Base-by-base conservation (phyloP, 2,888 invertebrate species). In the Dicyrtomina minuta region DNA sequence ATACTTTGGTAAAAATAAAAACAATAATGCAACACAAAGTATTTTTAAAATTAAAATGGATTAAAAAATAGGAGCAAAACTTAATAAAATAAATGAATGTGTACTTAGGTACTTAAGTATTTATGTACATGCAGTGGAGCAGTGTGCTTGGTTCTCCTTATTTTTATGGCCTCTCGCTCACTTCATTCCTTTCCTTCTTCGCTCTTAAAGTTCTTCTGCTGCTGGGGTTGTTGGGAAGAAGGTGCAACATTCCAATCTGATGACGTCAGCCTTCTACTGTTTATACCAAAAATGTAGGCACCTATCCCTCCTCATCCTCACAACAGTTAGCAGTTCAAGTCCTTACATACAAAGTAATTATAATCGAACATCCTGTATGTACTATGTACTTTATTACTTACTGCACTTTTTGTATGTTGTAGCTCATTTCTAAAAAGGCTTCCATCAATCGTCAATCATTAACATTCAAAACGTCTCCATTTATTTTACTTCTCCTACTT, bases 201-300 rank as follows among this genome's bases (percentile, higher is more conserved):
- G n/a, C 5, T 46, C n/a, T n/a, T n/a, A n/a, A n/a, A n/a, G n/a
- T n/a, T n/a, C 33, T 33, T 33, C 33, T 33, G 3, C 4, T 33
- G 33, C 46, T 46, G n/a, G 46, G 46, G 46, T 17, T 46, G 46
- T 17, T 46, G 46, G 46, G 46, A 46, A 46, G 64, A 71, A 72
- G 70, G 61, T 64, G 67, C 71, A 66, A 74, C 73, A 76, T 76
- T 76, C 76, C 76, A 69, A 68, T 73, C 74, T 74, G 70, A 75
- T 74, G 74, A 75, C 73, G 75, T 76, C 53, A 46, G 46, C 46
- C 5, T 46, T 46, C 20, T 20, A n/a, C 46, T 46, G n/a, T 46
- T 46, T 46, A n/a, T 33, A 33, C 33, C 33, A 33, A 33, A 33
- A 33, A 33, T 33, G 3, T 33, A 33, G 3, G 8, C 8, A 33